Base-by-base conservation (phyloP, 2,113 vertebrate genomes). In the Anser brachyrhynchus region DNA sequence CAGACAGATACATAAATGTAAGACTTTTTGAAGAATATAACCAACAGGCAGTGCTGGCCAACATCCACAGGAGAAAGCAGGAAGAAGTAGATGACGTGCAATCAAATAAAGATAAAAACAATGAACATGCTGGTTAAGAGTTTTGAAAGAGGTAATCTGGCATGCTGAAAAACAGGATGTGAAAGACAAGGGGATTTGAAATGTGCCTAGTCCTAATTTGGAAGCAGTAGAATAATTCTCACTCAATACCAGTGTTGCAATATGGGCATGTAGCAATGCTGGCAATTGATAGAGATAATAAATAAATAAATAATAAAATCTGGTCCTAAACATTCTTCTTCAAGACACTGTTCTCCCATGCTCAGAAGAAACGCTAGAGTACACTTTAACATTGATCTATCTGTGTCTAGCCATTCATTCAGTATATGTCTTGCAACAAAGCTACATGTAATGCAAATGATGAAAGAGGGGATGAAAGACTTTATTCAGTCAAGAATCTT, bases 261-360 rank as follows among this genome's bases (percentile, higher is more conserved):
- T 37, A 6, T 0, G 0, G 12, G 7, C 31, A 28, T 0, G 1
- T 18, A 69, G 26, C 21, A 61, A 46, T 10, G 20, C 13, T 58
- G 66, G 26, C 33, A 67, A 37, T 49, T 77, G 13, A 16, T 77
- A 74, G 46, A 59, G 6, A 70, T 37, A 62, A 16, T 21, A 80
- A 93, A 77, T 46, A 46, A 46, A 46, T 49, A n/a, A 11, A 11
- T 17, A 25, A 11, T 8, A 77, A 83, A 92, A 86, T 49, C 29
- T 80, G 17, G 2, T 75, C 43, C 22, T 76, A 76, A 90, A 51
- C 3, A 31, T 55, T 8, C 9, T 65, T 74, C 10, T 17, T 29
- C 20, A 90, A 92, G n/a, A n/a, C 23, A 20, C 3, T 64, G 11
- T 35, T 78, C 46, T 71, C 54, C 31, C 16, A 71, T 7, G 15